Conservation (phyloP, 1,140 invertebrate genomes). For the Euschistus heros region DNA sequence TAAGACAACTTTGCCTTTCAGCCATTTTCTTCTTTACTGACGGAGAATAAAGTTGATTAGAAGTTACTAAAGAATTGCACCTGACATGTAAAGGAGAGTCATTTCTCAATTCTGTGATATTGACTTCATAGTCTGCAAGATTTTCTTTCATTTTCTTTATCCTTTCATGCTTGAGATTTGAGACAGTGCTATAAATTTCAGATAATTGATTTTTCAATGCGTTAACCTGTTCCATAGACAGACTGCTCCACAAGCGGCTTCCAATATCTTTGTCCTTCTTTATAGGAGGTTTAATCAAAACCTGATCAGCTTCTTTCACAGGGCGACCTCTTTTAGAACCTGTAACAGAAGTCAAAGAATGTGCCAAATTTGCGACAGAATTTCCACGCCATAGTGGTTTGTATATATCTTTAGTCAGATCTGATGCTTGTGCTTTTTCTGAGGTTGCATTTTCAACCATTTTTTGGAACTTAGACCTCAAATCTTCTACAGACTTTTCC, state of each 20-base stretch:
- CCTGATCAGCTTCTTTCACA: slow-evolving; percentile 25
- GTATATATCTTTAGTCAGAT: slow-evolving; percentile 47
- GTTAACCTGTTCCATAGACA: slow-evolving; percentile 73
- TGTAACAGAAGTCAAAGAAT: slow-evolving; percentile 39
- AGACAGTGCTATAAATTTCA: slow-evolving; percentile 60
- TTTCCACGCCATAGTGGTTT: slow-evolving; percentile 73
- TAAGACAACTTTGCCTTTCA: slow-evolving; percentile 35
- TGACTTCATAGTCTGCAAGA: slow-evolving; percentile 43
- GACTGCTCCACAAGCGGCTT: slow-evolving; percentile 66
- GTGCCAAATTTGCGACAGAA: slow-evolving; percentile 65
- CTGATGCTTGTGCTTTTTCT: slow-evolving; percentile 37
- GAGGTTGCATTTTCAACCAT: slow-evolving; percentile 36
- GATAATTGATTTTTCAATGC: slow-evolving; percentile 68
- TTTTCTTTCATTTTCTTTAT: slow-evolving; percentile 31
- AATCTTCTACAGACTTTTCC: slow-evolving; percentile 76
- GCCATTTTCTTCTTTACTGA: slow-evolving; percentile 34
- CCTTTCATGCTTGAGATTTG: slow-evolving; percentile 36
- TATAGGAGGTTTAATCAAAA: slow-evolving; percentile 27
- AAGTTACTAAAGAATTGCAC: slow-evolving; percentile 49
- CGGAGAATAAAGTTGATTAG: slow-evolving; percentile 37
- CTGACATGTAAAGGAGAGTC: slow-evolving; percentile 43
- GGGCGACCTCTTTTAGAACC: slow-evolving; percentile 30
- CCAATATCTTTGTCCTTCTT: slow-evolving; percentile 40
- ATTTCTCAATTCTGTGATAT: slow-evolving; percentile 27
- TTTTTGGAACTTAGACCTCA: slow-evolving; percentile 59